These are phyloP conservation scores for Oostethus manadensis DNA, from an alignment of 2,113 vertebrate species.

Conservation along the genomic window DNA sequence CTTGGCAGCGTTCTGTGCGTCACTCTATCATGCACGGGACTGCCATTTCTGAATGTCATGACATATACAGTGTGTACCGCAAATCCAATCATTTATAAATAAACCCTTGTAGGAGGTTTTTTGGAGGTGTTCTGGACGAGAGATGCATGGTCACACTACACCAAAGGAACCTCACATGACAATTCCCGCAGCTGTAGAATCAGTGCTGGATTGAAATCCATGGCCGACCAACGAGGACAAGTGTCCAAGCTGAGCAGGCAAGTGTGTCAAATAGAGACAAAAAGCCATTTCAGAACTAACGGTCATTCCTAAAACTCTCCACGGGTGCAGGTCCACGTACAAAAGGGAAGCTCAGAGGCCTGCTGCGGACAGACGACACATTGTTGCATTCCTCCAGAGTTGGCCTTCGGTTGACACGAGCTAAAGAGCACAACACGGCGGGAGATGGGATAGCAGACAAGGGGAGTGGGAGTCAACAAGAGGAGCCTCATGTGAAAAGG, in stretches of 20 bases:
- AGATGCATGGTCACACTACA: too few relatives aligned
- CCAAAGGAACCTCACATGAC: too few relatives aligned
- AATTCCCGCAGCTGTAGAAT: conserved; percentile 6
- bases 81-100: too few relatives aligned
- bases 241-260: not conserved
- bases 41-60: too few relatives aligned
- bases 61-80: too few relatives aligned
- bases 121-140: too few relatives aligned
- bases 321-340: not conserved
- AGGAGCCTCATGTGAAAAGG: not conserved
- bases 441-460: conserved; percentile 29
- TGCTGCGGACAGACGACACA: conserved; percentile 21
- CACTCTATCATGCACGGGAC: too few relatives aligned
- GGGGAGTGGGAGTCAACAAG: conserved; percentile 7
- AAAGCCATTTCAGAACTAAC: conserved; percentile 17
- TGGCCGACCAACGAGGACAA: conserved; percentile 22
- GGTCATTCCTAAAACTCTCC: conserved; percentile 2
- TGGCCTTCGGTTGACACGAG: conserved; percentile 3
- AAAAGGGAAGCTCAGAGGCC: conserved; percentile 14
- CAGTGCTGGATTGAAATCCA: conserved; percentile 29
- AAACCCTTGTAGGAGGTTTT: too few relatives aligned
- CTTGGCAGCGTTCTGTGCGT: too few relatives aligned
- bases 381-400: conserved; percentile 14
- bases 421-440: conserved; percentile 5
- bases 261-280: conserved; percentile 10